Percentiles rank a stretch among this genome's conserved stretches.
Evolutionary conservation across 2,797 vertebrate species (phyloP).

Genomic region (Anas georgica): DNA sequence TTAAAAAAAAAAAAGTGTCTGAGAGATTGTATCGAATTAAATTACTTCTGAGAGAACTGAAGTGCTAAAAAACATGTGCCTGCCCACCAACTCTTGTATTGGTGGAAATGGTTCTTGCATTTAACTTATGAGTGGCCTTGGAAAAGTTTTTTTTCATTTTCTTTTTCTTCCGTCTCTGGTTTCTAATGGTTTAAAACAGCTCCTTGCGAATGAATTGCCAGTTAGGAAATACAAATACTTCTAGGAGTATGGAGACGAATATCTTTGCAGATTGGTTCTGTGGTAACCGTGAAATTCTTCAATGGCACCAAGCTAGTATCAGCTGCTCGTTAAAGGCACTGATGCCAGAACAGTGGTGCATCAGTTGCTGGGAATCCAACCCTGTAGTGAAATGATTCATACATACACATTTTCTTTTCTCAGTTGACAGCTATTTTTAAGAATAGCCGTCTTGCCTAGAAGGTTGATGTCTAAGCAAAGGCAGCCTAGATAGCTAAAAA

Average conservation of each 20-base stretch:
- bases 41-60: not conserved
- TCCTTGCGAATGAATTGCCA: not conserved
- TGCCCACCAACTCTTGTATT: not conserved
- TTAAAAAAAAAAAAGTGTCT: not conserved
- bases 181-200: not conserved
- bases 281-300: slow-evolving; percentile 62
- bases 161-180: not conserved
- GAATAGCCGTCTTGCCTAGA: slow-evolving; percentile 72
- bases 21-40: not conserved
- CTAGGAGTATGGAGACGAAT: slow-evolving; percentile 46
- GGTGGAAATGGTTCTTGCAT: not conserved
- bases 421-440: slow-evolving; percentile 75
- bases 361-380: slow-evolving; percentile 62
- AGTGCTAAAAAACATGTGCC: not conserved
- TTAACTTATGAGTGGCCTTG: not conserved
- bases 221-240: slow-evolving; percentile 30
- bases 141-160: not conserved
- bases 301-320: slow-evolving; percentile 65
- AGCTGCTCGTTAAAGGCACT: slow-evolving; percentile 65
- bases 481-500: slow-evolving; percentile 70
- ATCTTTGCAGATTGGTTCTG: slow-evolving; percentile 56
- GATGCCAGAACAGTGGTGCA: slow-evolving; percentile 70
- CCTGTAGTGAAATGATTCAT: slow-evolving; percentile 64
- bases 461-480: slow-evolving; percentile 59
- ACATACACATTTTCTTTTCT: slow-evolving; percentile 68